These are phyloP conservation scores for Caenorhabditis plicata DNA, from an alignment of 2,888 invertebrate genomes.

Conservation along the genomic window DNA sequence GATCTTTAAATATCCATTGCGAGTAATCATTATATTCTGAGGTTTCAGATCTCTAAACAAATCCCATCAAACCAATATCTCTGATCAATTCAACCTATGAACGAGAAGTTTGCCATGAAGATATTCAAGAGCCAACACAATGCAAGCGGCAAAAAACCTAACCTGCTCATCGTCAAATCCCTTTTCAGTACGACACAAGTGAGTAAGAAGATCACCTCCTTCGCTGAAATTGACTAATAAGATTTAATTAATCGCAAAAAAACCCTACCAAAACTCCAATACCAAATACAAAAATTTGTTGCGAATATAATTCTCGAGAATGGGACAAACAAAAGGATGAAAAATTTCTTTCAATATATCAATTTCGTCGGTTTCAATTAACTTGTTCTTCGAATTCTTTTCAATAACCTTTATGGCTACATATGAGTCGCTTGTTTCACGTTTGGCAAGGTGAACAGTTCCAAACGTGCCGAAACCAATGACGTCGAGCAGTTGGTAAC, in stretches of 20 bases:
- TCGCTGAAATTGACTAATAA: slow-evolving; percentile 1
- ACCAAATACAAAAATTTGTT: slow-evolving; percentile 11
- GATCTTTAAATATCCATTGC: slow-evolving; percentile 15
- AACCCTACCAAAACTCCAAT: slow-evolving; percentile 15
- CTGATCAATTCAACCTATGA: too few species aligned
- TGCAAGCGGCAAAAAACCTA: slow-evolving; percentile 15
- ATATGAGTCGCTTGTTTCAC: slow-evolving; percentile 3
- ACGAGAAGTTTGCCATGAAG: slow-evolving; percentile 18
- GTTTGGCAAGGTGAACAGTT: slow-evolving; percentile 10
- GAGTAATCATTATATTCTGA: slow-evolving; percentile 31
- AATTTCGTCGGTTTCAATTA: slow-evolving; percentile 16
- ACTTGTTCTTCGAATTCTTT: slow-evolving; percentile 2
- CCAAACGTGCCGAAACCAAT: slow-evolving; percentile 30
- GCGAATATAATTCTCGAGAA: slow-evolving; percentile 10
- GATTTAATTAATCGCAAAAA: neutral
- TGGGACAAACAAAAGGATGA: slow-evolving; percentile 17
- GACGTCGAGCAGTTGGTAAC: slow-evolving; percentile 5
- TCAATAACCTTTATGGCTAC: slow-evolving; percentile 18
- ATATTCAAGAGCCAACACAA: slow-evolving; percentile 25
- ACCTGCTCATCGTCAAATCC: slow-evolving; percentile 15
- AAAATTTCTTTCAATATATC: slow-evolving; percentile 8
- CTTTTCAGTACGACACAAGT: slow-evolving; percentile 9
- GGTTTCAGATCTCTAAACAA: slow-evolving; percentile 29
- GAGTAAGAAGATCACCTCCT: slow-evolving; percentile 27
- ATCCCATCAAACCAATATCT: too few species aligned